These are phyloP conservation scores for Magallana angulata DNA, from an alignment of 1,140 invertebrate species.

Conservation along the genomic window DNA sequence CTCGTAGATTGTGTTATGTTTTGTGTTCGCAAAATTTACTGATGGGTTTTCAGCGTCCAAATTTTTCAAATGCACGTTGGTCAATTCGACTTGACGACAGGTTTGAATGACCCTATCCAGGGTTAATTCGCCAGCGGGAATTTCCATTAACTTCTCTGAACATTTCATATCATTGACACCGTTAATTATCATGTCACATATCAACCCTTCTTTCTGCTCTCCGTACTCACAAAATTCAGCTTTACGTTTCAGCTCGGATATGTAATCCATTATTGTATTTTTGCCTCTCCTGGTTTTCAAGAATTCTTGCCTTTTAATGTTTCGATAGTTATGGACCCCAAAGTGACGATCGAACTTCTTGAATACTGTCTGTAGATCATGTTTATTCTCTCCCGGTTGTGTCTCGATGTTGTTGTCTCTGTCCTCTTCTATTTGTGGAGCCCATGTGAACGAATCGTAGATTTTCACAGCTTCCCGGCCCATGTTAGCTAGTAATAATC, in stretches of 20 bases:
- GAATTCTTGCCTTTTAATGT: slow-evolving; percentile 56
- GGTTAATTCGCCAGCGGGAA: slow-evolving; percentile 40
- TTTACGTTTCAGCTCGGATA: slow-evolving; percentile 50
- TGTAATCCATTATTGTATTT: slow-evolving; percentile 56
- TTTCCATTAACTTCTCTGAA: slow-evolving; percentile 60
- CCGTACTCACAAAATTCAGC: slow-evolving; percentile 60
- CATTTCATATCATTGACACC: slow-evolving; percentile 54
- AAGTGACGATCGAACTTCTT: slow-evolving; percentile 47
- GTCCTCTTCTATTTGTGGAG: slow-evolving; percentile 24
- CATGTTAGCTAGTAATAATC: too few relatives aligned
- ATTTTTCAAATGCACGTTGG: slow-evolving; percentile 47
- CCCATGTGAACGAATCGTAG: slow-evolving; percentile 43
- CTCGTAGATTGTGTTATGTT: not conserved
- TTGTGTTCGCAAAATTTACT: slow-evolving; percentile 28
- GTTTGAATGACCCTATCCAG: slow-evolving; percentile 54
- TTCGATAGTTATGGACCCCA: slow-evolving; percentile 55
- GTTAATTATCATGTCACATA: slow-evolving; percentile 61
- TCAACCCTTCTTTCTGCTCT: slow-evolving; percentile 54
- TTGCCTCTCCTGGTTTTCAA: slow-evolving; percentile 53
- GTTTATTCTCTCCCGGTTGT: slow-evolving; percentile 30
- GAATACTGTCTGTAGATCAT: slow-evolving; percentile 39
- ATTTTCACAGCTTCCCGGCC: slow-evolving; percentile 24
- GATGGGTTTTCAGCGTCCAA: slow-evolving; percentile 6
- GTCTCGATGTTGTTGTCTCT: not conserved
- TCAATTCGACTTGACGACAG: slow-evolving; percentile 57